A percentile compares a stretch with the other conserved stretches of the same genome.
phyloP scores from a whole-genome alignment of 1,140 invertebrate species.

The Drosophila novamexicana region DNA sequence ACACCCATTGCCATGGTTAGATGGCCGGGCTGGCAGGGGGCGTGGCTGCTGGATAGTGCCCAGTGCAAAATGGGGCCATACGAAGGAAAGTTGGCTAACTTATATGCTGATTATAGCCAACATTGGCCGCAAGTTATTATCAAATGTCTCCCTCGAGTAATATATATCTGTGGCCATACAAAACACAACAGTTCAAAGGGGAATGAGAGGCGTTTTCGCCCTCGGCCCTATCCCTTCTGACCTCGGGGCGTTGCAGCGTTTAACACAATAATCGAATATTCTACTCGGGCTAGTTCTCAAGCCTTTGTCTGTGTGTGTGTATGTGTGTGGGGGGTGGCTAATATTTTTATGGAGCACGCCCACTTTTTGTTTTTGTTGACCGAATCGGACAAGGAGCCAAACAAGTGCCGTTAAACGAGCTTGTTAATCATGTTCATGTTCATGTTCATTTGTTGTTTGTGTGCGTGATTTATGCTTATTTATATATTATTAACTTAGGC shows the following conservation, averaged over 20 bases:
- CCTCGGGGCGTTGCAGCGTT: constrained; percentile 43
- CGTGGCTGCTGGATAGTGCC: constrained; percentile 23
- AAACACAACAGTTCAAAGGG: constrained; percentile 20
- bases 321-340: constrained; percentile 17
- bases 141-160: constrained; percentile 79
- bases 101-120: constrained; percentile 78
- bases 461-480: constrained; percentile 81
- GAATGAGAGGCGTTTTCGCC: neutral
- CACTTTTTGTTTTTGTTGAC: constrained; percentile 40
- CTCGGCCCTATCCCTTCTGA: neutral
- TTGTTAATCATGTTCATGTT: constrained; percentile 79
- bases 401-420: constrained; percentile 78
- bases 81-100: constrained; percentile 67
- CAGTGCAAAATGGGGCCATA: constrained; percentile 47
- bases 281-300: constrained; percentile 28
- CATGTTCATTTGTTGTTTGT: constrained; percentile 58
- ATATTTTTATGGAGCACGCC: constrained; percentile 43
- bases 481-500: constrained; percentile 76
- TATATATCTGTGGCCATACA: constrained; percentile 60
- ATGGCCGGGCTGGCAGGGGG: constrained; percentile 39
- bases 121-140: constrained; percentile 80
- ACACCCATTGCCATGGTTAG: neutral
- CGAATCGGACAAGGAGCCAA: constrained; percentile 18
- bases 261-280: constrained; percentile 80
- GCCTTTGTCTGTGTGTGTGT: constrained; percentile 44